These are phyloP conservation scores for Melanotaenia maccullochi DNA, from an alignment of 2,797 vertebrate genomes.

Conservation along the genomic window DNA sequence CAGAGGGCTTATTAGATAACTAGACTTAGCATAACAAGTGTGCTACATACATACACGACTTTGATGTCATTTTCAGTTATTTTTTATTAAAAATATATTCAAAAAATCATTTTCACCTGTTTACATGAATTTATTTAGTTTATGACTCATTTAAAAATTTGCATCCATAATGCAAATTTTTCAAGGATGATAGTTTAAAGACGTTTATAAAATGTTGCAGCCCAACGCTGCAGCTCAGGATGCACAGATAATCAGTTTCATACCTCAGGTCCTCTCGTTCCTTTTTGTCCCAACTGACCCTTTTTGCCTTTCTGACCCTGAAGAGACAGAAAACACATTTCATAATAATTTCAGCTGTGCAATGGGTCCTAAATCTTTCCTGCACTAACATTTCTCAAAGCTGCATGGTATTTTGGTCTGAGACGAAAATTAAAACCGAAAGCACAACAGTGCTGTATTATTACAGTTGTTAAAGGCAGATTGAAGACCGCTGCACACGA, in stretches of 20 bases:
- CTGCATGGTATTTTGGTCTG: neutral
- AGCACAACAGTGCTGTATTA: neutral
- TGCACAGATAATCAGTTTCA: neutral
- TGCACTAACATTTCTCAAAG: slow-evolving; percentile 5
- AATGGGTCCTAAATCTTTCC: neutral
- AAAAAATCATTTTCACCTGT: neutral
- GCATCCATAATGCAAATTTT: neutral
- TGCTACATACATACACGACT: neutral
- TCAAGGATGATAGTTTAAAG: neutral
- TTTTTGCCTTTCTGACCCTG: slow-evolving; percentile 90
- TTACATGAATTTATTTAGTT: neutral
- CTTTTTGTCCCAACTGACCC: slow-evolving; percentile 84
- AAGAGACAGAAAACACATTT: slow-evolving; percentile 21
- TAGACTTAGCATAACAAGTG: neutral
- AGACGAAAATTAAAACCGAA: slow-evolving; percentile 5
- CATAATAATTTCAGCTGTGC: neutral
- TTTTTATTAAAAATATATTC: neutral
- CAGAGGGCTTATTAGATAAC: slow-evolving; percentile 10
- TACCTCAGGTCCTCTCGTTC: slow-evolving; percentile 81
- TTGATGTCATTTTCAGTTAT: neutral
- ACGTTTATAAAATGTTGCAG: neutral
- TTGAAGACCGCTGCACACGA: neutral
- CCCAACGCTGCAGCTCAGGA: neutral
- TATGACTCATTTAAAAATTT: neutral
- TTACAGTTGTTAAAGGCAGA: neutral